Evolutionary conservation across 2,888 invertebrate genomes (phyloP), one percentile per base, ranked within the genome.

Genomic region (Corbicula japonica): DNA sequence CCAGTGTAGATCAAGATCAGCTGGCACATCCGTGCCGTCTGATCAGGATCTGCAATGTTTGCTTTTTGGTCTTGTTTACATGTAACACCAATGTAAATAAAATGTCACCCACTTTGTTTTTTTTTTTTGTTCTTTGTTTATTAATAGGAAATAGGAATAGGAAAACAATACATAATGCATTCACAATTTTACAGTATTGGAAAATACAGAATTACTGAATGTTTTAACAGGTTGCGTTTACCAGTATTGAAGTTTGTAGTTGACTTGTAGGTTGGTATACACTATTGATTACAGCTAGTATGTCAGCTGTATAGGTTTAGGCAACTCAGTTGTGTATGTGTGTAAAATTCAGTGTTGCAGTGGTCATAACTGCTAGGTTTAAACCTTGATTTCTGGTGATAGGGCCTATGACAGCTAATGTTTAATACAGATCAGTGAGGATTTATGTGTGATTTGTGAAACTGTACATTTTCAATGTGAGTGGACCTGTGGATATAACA

Each of bases 211-310:
- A 34, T 35, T 35, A 56, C 32, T 32, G 5, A 32, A 54, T 18
- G 34, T 18, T 15, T 21, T 21, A 21, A 28, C 50, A 8, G n/a
- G 8, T 26, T 8, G 23, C 1, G n/a, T 2, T 48, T 15, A 48
- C 21, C 21, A 2, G 21, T 23, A 18, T 26, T 48, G 48, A 48
- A 5, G 26, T 1, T 48, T 8, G 21, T 18, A 8, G 4, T 21
- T 54, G 15, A 50, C 66, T 66, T 66, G 15, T 54, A 75, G 35
- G 48, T 52, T 23, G 61, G 61, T 75, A 75, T 54, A 26, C 34
- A 44, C 75, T 50, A 68, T 61, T 62, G 66, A 75, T 75, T 68
- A 68, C 68, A 62, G n/a, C 0, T 68, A 18, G 41, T 54, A 56
- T 34, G 35, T 35, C 56, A 56, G 35, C 56, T n/a, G n/a, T 52